A percentile compares a stretch with the other conserved stretches of the same genome.
These are phyloP conservation scores for Anarsia innoxiella DNA, from an alignment of 2,888 invertebrate species.

Conservation along the genomic window DNA sequence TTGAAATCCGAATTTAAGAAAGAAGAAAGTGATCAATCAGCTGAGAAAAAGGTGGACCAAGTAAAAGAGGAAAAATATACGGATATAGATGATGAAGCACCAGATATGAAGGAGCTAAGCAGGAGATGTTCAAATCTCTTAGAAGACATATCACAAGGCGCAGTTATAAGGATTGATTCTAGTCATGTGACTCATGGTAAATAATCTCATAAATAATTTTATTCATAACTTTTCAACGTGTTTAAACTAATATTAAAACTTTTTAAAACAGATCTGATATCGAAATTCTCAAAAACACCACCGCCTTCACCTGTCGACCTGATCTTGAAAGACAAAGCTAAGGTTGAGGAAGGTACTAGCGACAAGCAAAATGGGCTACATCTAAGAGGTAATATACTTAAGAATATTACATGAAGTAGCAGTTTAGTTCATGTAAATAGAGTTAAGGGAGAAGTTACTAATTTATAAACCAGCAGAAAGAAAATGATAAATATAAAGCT, in stretches of 20 bases:
- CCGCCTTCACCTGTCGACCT: conserved; percentile 83
- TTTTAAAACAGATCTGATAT: conserved; percentile 72
- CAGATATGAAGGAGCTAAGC: conserved; percentile 66
- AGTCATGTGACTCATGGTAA: conserved; percentile 66
- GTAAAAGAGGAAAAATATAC: conserved; percentile 20
- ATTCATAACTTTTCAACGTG: neutral
- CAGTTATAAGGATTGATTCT: conserved; percentile 65
- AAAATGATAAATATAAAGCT: too few species aligned
- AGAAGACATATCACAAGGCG: conserved; percentile 70
- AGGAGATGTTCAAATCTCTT: conserved; percentile 68
- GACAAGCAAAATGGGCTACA: conserved; percentile 63
- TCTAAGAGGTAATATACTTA: conserved; percentile 71
- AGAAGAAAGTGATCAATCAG: conserved; percentile 28
- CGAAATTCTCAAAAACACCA: conserved; percentile 80
- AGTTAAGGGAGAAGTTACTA: too few species aligned
- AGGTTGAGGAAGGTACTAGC: conserved; percentile 46
- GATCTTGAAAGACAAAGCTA: conserved; percentile 66
- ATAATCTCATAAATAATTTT: conserved; percentile 10
- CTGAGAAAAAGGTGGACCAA: conserved; percentile 20
- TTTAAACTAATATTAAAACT: conserved; percentile 12
- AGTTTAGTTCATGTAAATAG: too few species aligned
- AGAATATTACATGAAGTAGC: too few species aligned
- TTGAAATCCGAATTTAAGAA: conserved; percentile 41
- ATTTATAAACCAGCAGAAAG: too few species aligned
- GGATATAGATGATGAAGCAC: conserved; percentile 41